Evolutionary conservation across 1,140 invertebrate species (phyloP).

Genomic region (Drosophila busckii): DNA sequence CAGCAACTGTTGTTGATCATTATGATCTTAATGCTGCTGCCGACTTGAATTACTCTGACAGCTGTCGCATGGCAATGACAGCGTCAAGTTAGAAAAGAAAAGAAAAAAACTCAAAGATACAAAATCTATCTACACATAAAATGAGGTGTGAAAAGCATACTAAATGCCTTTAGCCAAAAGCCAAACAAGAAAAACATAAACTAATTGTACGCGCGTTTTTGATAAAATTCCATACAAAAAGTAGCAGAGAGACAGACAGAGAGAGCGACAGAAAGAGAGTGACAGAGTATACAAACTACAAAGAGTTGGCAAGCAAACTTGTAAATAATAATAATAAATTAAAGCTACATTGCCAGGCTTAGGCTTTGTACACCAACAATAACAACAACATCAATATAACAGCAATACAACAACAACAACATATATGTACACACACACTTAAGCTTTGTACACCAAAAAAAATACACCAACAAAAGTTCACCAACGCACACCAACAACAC

Average conservation of each 20-base stretch:
- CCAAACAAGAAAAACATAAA: slow-evolving; percentile 19
- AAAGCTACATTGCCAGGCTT: no score
- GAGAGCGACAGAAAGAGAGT: no score
- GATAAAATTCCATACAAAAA: slow-evolving; percentile 56
- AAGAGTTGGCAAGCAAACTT: no score
- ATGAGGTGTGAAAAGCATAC: slow-evolving; percentile 63
- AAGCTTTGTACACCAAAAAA: no score
- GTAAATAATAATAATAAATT: no score
- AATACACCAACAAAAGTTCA: no score
- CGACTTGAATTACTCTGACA: slow-evolving; percentile 45
- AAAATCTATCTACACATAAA: slow-evolving; percentile 39
- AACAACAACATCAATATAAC: no score
- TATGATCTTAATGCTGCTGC: slow-evolving; percentile 20
- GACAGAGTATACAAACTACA: no score
- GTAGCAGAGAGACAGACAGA: neutral
- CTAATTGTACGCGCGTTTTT: slow-evolving; percentile 20
- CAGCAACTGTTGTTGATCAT: slow-evolving; percentile 6
- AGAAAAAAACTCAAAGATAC: slow-evolving; percentile 24
- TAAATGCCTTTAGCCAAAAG: slow-evolving; percentile 54
- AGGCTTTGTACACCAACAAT: no score
- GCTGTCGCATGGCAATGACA: slow-evolving; percentile 62
- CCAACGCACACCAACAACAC: neutral
- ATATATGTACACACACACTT: slow-evolving; percentile 1
- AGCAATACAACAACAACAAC: no score
- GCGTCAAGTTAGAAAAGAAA: slow-evolving; percentile 4